Evolutionary conservation across 2,113 vertebrate genomes (phyloP), one percentile per base, ranked within the genome.

Genomic region (Vidua chalybeata): DNA sequence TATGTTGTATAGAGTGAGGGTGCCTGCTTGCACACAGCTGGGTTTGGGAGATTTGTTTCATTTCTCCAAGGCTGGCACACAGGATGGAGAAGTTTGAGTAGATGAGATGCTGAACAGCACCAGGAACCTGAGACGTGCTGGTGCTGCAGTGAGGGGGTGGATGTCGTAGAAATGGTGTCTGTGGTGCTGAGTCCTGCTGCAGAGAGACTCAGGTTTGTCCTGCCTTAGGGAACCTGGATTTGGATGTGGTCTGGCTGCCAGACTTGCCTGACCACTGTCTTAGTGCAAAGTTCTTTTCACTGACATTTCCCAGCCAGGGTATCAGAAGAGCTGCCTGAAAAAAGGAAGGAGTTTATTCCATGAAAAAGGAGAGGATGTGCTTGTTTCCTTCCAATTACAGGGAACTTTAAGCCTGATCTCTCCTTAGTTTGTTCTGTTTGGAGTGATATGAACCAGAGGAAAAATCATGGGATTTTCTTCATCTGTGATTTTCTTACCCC

Each of bases 61-160:
- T 64, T 80, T 79, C 27, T 16, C 46, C 15, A 9, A 52, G 45
- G 33, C n/a, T 66, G 66, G 37, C 31, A 17, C 0, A 0, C 0
- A 0, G 24, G 48, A 35, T 43, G 39, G 67, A 54, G 17, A 33
- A 67, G 18, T 58, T 71, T 24, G 71, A 49, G 48, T n/a, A 12
- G 61, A 16, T 13, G 20, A 0, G 0, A 20, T 43, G 62, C 66
- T 85, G 71, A 68, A 5, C 5, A 7, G 68, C 62, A 26, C 58
- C 58, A 20, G 66, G 66, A 46, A 4, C 37, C 24, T 46, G 48
- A 61, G 84, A 15, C 46, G n/a, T 37, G 45, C 52, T 2, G 11
- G 41, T 46, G 71, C 51, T 58, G 78, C 67, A 22, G 48, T 1
- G 9, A 45, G 56, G n/a, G 37, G 28, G 18, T 7, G 48, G 41